Evolutionary conservation across 1,140 invertebrate species (phyloP), one percentile per base, ranked within the genome.

Genomic region (Maniola jurtina): DNA sequence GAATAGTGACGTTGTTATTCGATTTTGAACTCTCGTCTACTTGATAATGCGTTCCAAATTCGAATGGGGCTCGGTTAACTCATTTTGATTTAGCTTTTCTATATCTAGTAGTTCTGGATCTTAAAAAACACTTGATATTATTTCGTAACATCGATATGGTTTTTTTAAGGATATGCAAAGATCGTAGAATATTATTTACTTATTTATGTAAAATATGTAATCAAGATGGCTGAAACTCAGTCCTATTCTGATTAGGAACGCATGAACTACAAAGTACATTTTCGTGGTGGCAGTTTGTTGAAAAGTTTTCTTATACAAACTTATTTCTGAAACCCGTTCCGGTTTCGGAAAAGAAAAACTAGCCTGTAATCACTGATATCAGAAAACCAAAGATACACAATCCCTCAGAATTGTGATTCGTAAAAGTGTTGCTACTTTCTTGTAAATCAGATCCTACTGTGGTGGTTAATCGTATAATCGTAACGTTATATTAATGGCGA

Each of bases 1-100:
- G 74, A 81, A 80, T 82, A 86, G 79, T 75, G 73, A 76, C 62
- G 80, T 86, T 86, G 83, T 88, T 89, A 75, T 80, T 85, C 81
- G 77, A 89, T 86, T 86, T 86, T 85, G 81, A 86, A 72, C 73
- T 69, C 69, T 65, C 55, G 42, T 67, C 60, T 62, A 48, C 59
- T 34, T 57, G 35, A 3, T 34, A 13, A 55, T 57, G 35, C 13
- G 55, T 14, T 57, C 14, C 34, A 16, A 57, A 38, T 57, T 15
- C 15, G 55, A 57, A 57, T 57, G 14, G 52, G 48, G 25, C 25
- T 25, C 25, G 25, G 25, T 25, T 25, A 25, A 25, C 4, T 25
- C 25, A 25, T 25, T 25, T 25, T 25, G 25, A 25, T 25, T 25
- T 25, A 25, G 25, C 25, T 25, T 25, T 25, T 25, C 25, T 25